Evolutionary conservation across 2,797 vertebrate species (phyloP), one percentile per base, ranked within the genome.

Genomic region (Graptemys geographica): DNA sequence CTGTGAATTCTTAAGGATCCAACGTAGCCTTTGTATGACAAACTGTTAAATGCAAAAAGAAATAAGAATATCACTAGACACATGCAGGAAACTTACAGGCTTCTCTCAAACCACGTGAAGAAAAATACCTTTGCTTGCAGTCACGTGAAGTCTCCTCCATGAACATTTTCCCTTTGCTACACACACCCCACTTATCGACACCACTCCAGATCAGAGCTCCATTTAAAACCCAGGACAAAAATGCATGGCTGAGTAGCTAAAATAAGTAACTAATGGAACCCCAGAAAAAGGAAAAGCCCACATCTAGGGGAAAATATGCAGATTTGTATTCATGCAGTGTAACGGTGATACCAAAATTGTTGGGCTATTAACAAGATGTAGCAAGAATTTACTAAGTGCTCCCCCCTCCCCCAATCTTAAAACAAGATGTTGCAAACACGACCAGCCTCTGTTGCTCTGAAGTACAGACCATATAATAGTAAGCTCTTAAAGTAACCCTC

Each of bases 1-100:
- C 93, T 94, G 23, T 21, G 90, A 81, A 31, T 86, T 72, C 97
- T 97, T 95, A 92, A 94, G 96, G 95, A 95, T 97, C 96, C 97
- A 92, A 87, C 57, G 91, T 87, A 93, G 87, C 62, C 92, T 95
- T 95, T 96, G n/a, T 79, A 81, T 3, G 49, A 93, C 79, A 93
- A 97, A 95, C 95, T 97, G 93, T 80, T 44, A 94, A 85, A 96
- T 28, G 81, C 44, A 96, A 96, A 92, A 96, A 90, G 53, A 95
- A 83, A 95, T 5, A 87, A 79, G 18, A 81, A 69, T 5, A 5
- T 94, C 89, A 96, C 33, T 81, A 2, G 1, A 53, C 6, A 59
- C 2, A 79, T 52, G 79, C 33, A 2, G 81, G 41, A 86, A 86
- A 84, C 2, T 84, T 5, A 79, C 2, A 12, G 5, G 19, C 88